phyloP scores from a whole-genome alignment of 2,113 vertebrate species.

The Origma solitaria region DNA sequence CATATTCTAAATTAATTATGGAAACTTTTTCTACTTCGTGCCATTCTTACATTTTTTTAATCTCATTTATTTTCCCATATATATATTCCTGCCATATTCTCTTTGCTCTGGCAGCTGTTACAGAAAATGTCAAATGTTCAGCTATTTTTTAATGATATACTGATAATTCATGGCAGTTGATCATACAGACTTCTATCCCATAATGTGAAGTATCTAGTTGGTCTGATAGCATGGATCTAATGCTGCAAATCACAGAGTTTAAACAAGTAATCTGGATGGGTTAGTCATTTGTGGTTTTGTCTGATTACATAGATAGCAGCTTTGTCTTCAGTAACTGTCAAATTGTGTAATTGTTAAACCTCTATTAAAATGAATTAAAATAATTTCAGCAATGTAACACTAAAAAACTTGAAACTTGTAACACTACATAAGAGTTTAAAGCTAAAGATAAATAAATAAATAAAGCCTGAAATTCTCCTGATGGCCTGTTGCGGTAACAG shows the following conservation, averaged over 20 bases:
- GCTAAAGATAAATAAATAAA: background rate
- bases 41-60: background rate
- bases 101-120: background rate
- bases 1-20: background rate
- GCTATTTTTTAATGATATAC: background rate
- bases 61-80: background rate
- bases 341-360: background rate
- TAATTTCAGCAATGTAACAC: background rate
- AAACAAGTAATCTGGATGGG: background rate
- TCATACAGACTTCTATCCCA: background rate
- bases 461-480: background rate
- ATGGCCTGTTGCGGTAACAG: background rate
- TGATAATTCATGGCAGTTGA: background rate
- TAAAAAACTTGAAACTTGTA: background rate
- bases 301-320: background rate
- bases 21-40: background rate
- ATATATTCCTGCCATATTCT: background rate
- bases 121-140: background rate
- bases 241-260: background rate
- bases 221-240: background rate
- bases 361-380: background rate
- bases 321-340: background rate
- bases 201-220: background rate
- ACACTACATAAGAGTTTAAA: rapidly evolving
- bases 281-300: background rate